phyloP scores from a whole-genome alignment of 2,888 invertebrate genomes.

The Carabus problematicus region DNA sequence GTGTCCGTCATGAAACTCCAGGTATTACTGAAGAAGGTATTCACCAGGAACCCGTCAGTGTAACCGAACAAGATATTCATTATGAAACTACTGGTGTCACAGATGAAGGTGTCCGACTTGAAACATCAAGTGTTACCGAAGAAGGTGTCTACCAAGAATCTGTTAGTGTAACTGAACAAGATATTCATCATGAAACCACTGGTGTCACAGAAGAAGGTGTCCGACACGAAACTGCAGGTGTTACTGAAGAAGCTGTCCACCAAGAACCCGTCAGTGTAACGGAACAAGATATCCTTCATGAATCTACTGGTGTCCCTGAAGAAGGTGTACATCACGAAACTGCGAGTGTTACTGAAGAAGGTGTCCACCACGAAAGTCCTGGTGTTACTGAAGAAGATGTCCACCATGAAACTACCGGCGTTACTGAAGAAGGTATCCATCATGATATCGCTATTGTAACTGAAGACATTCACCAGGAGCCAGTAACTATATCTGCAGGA shows the following conservation, averaged over 20 bases:
- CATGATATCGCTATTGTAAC: neutral
- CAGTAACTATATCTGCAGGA: no score
- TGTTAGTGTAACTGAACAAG: no score
- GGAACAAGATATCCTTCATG: neutral
- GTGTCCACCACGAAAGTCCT: neutral
- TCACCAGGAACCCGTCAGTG: no score
- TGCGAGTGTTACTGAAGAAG: no score
- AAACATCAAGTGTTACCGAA: no score
- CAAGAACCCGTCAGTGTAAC: neutral
- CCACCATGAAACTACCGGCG: conserved; percentile 24
- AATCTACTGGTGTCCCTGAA: no score
- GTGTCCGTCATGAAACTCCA: neutral
- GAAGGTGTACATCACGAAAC: conserved; percentile 25
- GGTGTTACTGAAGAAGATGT: neutral
- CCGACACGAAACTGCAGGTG: conserved; percentile 23
- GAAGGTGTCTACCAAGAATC: conserved; percentile 28
- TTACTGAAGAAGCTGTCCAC: conserved; percentile 22
- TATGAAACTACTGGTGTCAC: no score
- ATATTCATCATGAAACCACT: neutral
- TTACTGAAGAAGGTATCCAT: conserved; percentile 21
- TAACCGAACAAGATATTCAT: no score
- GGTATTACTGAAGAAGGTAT: neutral
- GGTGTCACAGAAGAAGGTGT: neutral
- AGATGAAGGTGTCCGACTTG: no score
- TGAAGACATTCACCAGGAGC: conserved; percentile 3